phyloP scores from a whole-genome alignment of 2,113 vertebrate species.

The Charina bottae region DNA sequence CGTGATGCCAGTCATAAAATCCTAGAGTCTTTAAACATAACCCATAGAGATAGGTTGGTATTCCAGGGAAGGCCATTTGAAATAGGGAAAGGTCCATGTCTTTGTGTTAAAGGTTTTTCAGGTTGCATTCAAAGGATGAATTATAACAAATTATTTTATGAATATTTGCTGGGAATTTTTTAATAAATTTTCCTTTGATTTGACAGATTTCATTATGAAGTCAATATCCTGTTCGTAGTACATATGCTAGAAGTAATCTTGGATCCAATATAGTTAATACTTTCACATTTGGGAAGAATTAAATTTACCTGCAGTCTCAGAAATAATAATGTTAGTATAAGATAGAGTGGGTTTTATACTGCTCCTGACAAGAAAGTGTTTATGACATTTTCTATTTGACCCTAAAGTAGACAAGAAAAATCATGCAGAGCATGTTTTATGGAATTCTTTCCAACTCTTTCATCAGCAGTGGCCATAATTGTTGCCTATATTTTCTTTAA shows the following conservation, averaged over 20 bases:
- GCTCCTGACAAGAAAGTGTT: no score
- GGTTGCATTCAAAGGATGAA: neutral
- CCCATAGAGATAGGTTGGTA: neutral
- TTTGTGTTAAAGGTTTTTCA: neutral
- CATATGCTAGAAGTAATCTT: neutral
- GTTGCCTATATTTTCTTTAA: no score
- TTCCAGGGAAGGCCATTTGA: constrained; percentile 1
- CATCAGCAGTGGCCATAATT: no score
- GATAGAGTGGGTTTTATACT: no score
- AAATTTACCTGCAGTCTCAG: no score
- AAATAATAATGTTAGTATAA: no score
- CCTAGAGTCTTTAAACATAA: no score
- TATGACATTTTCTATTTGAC: neutral
- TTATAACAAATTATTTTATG: neutral
- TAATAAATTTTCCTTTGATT: neutral
- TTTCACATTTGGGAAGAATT: neutral
- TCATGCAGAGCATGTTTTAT: no score
- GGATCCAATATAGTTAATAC: neutral
- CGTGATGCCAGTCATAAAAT: neutral
- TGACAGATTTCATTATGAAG: neutral
- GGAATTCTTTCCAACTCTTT: no score
- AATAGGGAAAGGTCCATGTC: neutral
- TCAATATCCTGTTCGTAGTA: neutral
- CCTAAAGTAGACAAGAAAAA: neutral
- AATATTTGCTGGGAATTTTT: constrained; percentile 1